Conservation (phyloP, 2,113 vertebrate genomes). For the Ceyx melanurus region DNA sequence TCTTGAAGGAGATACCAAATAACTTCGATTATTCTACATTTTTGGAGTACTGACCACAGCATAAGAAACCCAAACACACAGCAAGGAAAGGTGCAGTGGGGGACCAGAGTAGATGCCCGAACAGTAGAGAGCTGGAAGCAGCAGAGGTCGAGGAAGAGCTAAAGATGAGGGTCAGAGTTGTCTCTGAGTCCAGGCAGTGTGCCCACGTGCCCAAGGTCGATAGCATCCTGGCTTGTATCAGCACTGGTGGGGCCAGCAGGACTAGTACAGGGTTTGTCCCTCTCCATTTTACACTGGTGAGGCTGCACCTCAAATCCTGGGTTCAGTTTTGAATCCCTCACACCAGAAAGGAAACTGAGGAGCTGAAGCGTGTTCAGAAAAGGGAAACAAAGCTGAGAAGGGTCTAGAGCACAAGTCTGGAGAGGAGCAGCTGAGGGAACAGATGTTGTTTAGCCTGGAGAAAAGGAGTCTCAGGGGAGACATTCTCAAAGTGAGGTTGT, state of each 20-base stretch:
- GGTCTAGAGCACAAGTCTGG: neutral
- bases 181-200: neutral
- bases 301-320: rapidly evolving
- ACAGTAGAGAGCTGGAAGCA: neutral
- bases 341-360: neutral
- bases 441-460: neutral
- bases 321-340: neutral
- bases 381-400: neutral
- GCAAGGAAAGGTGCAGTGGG: neutral
- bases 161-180: neutral
- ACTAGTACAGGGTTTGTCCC: neutral
- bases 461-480: neutral
- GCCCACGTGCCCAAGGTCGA: neutral
- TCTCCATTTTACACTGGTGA: neutral
- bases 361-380: neutral
- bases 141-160: neutral
- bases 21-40: neutral
- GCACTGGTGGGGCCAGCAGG: neutral
- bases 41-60: neutral
- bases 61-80: neutral
- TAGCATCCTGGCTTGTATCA: neutral
- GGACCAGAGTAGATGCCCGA: neutral
- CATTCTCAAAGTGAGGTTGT: neutral
- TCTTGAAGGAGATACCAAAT: neutral
- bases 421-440: neutral